These are phyloP conservation scores for Pherbina coryleti DNA, from an alignment of 2,888 invertebrate genomes.

Conservation along the genomic window DNA sequence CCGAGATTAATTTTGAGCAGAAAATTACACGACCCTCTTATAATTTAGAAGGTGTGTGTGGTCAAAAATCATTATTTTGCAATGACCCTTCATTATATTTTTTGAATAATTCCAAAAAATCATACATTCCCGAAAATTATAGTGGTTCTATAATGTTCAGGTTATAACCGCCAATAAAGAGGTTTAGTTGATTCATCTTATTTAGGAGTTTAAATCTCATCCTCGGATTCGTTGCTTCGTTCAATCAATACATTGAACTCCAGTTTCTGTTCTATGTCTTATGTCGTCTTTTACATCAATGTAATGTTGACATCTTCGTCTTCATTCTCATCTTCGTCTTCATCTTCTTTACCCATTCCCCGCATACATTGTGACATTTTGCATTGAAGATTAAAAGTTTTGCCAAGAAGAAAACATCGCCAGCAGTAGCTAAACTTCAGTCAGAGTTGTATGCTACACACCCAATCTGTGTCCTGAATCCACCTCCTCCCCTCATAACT, in stretches of 20 bases:
- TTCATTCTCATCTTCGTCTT: neutral
- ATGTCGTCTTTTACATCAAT: neutral
- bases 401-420: constrained; percentile 7
- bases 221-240: neutral
- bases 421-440: neutral
- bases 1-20: no score
- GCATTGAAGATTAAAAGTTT: constrained; percentile 53
- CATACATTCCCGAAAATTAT: no score
- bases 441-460: neutral
- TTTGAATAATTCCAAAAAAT: no score
- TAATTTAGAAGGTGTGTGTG: no score
- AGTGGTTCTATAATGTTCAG: no score
- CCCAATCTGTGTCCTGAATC: neutral
- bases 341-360: neutral
- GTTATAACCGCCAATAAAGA: no score
- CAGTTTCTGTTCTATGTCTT: neutral
- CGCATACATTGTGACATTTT: constrained; percentile 48
- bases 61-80: no score
- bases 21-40: no score
- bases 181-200: no score
- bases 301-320: constrained; percentile 20
- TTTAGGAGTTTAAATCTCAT: no score
- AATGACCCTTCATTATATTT: no score
- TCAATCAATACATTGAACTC: neutral
- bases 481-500: neutral